These are phyloP conservation scores for Eueides isabella DNA, from an alignment of 1,140 invertebrate species.

Conservation along the genomic window DNA sequence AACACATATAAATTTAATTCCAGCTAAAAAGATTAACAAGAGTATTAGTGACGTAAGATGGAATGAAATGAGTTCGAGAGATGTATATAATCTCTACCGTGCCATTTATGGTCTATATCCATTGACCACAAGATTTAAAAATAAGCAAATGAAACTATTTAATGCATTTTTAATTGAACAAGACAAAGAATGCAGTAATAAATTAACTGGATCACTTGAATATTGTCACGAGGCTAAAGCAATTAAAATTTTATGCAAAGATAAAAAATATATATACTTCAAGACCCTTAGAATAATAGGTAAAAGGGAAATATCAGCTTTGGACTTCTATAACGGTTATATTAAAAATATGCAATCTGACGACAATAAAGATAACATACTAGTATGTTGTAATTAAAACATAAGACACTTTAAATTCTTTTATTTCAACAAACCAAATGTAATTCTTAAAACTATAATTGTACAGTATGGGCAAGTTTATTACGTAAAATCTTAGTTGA, in stretches of 20 bases:
- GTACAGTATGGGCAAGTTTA: not conserved
- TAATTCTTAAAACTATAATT: not conserved
- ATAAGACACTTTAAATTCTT: slow-evolving; percentile 12
- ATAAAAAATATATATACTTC: slow-evolving; percentile 83
- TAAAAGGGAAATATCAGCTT: slow-evolving; percentile 84
- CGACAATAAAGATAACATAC: slow-evolving; percentile 79
- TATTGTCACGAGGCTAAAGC: slow-evolving; percentile 80
- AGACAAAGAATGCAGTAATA: slow-evolving; percentile 37
- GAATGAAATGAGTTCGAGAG: slow-evolving; percentile 82
- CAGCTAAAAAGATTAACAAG: slow-evolving; percentile 88
- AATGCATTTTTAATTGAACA: slow-evolving; percentile 76
- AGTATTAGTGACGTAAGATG: slow-evolving; percentile 85
- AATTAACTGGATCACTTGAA: slow-evolving; percentile 73
- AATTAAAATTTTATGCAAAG: slow-evolving; percentile 84
- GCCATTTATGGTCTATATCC: slow-evolving; percentile 85
- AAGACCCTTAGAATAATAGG: slow-evolving; percentile 83
- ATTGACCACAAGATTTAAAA: slow-evolving; percentile 84
- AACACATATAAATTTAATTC: slow-evolving; percentile 55
- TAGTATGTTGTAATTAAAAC: slow-evolving; percentile 74
- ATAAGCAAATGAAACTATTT: slow-evolving; percentile 84
- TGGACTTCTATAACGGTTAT: slow-evolving; percentile 80
- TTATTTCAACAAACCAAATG: slow-evolving; percentile 12
- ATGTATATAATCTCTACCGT: slow-evolving; percentile 86
- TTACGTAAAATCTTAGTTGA: not conserved
- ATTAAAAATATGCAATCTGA: slow-evolving; percentile 31